phyloP scores from a whole-genome alignment of 37 sponge, comb jelly and placozoan species.

The Chondrosia reniformis region DNA sequence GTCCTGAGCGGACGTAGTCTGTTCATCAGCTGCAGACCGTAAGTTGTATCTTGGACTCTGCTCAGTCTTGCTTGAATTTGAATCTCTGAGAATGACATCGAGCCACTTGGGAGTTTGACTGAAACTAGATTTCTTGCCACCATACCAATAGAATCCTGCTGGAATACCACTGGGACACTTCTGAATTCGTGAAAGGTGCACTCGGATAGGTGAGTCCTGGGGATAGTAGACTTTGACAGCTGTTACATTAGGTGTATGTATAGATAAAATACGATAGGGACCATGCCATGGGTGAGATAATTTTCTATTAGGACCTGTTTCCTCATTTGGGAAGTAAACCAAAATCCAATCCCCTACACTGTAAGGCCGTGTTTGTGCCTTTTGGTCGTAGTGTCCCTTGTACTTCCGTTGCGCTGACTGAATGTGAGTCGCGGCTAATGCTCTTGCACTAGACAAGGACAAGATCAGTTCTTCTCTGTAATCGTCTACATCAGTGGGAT shows the following conservation, averaged over 20 bases:
- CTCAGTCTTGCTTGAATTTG: no score
- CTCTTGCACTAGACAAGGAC: slow-evolving; percentile 8
- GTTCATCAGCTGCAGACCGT: no score
- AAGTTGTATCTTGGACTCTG: no score
- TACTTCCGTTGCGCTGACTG: slow-evolving; percentile 30
- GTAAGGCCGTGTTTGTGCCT: neutral
- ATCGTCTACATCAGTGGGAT: neutral
- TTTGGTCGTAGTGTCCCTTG: slow-evolving; percentile 14
- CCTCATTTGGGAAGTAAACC: slow-evolving; percentile 48
- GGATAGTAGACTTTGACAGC: slow-evolving; percentile 45
- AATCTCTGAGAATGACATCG: no score
- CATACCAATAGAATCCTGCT: no score
- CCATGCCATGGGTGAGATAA: slow-evolving; percentile 26
- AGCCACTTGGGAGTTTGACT: no score
- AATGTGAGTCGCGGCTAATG: slow-evolving; percentile 13
- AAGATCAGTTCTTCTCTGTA: slow-evolving; percentile 22
- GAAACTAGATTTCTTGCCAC: no score
- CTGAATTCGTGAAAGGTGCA: slow-evolving; percentile 36
- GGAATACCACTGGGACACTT: no score
- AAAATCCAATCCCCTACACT: slow-evolving; percentile 37
- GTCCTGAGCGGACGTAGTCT: no score
- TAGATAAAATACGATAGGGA: neutral
- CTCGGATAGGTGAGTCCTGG: slow-evolving; percentile 19
- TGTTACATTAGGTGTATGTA: slow-evolving; percentile 14
- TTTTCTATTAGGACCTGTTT: slow-evolving; percentile 29